Base-by-base conservation (phyloP, 1,140 invertebrate genomes). In the Cataglyphis hispanica region DNA sequence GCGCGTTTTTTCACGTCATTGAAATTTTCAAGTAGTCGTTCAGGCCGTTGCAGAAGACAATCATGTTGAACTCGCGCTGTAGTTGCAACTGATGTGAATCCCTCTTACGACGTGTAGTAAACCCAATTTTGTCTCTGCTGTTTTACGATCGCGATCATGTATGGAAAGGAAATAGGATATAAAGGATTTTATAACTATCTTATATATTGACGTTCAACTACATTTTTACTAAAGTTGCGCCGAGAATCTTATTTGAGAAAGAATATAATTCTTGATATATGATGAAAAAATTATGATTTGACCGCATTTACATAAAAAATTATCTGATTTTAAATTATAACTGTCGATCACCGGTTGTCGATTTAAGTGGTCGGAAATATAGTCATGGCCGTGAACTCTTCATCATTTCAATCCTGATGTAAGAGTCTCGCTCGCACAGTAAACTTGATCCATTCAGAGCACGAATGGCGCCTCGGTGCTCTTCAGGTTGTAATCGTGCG, bases 401-500 rank as follows among this genome's bases (percentile, higher is more conserved):
- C 78, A 58, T 81, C 43, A 25, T 74, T 84, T 84, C 72, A 40
- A 63, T 13, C 27, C 22, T 27, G 34, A 61, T n/a, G 11, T 60
- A 50, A 53, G 81, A 84, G 27, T 61, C 40, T 76, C 37, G 58
- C 25, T 63, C 46, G 69, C n/a, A 72, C 72, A n/a, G 75, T 81
- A 89, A 88, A 86, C 84, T 86, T 75, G 67, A 88, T 89, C 76
- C 69, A 76, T 86, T 70, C 75, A 25, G 25, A 22, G 53, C 40
- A 27, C 31, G 56, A 60, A 58, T 37, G 50, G 85, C 22, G 34
- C 46, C 50, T 40, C 50, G 81, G 81, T 80, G 70, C 87, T 88
- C 83, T 81, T 81, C 61, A 63, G 66, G 67, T 85, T 60, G 83
- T 86, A 86, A 89, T 88, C 83, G 87, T 37, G 81, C 78, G 60